These are phyloP conservation scores for Limnothrissa miodon DNA, from an alignment of 2,113 vertebrate genomes.

Conservation along the genomic window DNA sequence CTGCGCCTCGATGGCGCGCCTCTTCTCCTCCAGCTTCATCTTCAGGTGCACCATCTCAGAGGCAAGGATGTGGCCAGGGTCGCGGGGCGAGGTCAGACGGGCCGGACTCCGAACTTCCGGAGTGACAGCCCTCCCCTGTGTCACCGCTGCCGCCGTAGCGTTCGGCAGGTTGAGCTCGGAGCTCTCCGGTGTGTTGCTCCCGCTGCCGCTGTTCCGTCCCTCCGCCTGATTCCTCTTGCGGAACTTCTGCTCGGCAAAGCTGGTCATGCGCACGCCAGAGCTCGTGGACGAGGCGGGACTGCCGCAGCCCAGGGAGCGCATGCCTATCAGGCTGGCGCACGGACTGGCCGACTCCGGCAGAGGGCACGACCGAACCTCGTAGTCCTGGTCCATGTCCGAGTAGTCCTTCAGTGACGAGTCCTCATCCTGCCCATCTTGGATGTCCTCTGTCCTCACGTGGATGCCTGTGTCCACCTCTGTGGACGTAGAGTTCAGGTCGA, in stretches of 20 bases:
- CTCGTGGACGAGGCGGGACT: conserved; percentile 79
- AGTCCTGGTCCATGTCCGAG: conserved; percentile 87
- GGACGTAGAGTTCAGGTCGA: conserved; percentile 72
- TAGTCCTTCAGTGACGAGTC: conserved; percentile 95
- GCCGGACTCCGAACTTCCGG: conserved; percentile 74
- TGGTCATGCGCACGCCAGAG: conserved; percentile 90
- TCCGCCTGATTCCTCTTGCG: conserved; percentile 83
- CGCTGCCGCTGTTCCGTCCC: conserved; percentile 84
- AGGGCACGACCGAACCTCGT: conserved; percentile 69
- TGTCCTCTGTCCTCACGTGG: conserved; percentile 91
- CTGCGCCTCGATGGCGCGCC: conserved; percentile 95
- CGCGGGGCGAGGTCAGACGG: conserved; percentile 71
- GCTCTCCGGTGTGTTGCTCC: conserved; percentile 92
- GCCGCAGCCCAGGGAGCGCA: conserved; percentile 78
- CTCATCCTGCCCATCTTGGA: conserved; percentile 89
- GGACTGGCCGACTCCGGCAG: conserved; percentile 70
- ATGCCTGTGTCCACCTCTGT: conserved; percentile 94
- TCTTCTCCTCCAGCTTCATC: conserved; percentile 95
- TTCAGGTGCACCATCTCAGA: conserved; percentile 89
- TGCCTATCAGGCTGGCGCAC: conserved; percentile 79
- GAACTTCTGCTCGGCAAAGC: conserved; percentile 95
- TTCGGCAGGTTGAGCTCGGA: conserved; percentile 85
- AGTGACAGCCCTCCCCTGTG: conserved; percentile 78
- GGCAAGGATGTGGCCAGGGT: conserved; percentile 67
- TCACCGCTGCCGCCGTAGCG: conserved; percentile 70